Evolutionary conservation across 1,140 invertebrate genomes (phyloP).

Genomic region (Drosophila nigrodunni): DNA sequence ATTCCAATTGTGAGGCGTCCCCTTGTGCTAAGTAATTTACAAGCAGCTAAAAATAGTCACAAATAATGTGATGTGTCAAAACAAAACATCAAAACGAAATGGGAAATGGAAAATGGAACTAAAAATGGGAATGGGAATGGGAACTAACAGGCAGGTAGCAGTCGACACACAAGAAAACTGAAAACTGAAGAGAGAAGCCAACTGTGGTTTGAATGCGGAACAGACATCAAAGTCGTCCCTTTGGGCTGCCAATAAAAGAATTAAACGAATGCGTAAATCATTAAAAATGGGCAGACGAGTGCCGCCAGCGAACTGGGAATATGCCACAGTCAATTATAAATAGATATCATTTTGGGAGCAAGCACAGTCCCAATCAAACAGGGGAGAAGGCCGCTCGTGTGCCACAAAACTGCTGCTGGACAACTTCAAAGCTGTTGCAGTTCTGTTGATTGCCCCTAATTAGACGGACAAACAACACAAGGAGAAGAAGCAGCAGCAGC

Average conservation of each 20-base stretch:
- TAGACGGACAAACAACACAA: background rate
- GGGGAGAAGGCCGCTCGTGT: constrained; percentile 17
- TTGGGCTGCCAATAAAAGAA: constrained; percentile 76
- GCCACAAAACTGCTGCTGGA: constrained; percentile 36
- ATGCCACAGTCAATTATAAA: constrained; percentile 70
- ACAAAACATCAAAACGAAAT: constrained; percentile 75
- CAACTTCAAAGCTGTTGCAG: constrained; percentile 38
- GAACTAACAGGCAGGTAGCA: constrained; percentile 22
- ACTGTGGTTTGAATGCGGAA: constrained; percentile 30
- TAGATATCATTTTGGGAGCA: constrained; percentile 40
- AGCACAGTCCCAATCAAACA: background rate
- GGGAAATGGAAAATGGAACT: background rate
- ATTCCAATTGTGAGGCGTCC: constrained; percentile 61
- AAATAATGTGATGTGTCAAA: constrained; percentile 80
- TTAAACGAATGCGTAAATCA: constrained; percentile 76
- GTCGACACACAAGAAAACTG: background rate
- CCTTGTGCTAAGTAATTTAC: constrained; percentile 67
- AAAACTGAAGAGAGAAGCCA: constrained; percentile 16
- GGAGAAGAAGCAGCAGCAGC: background rate
- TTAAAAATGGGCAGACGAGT: constrained; percentile 61
- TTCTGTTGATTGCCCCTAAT: constrained; percentile 9
- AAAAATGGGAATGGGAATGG: background rate
- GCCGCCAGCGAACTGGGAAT: constrained; percentile 47
- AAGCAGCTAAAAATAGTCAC: constrained; percentile 66
- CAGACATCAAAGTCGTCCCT: constrained; percentile 69